Evolutionary conservation across 2,113 vertebrate genomes (phyloP).

Genomic region (Grammomys dolichurus): DNA sequence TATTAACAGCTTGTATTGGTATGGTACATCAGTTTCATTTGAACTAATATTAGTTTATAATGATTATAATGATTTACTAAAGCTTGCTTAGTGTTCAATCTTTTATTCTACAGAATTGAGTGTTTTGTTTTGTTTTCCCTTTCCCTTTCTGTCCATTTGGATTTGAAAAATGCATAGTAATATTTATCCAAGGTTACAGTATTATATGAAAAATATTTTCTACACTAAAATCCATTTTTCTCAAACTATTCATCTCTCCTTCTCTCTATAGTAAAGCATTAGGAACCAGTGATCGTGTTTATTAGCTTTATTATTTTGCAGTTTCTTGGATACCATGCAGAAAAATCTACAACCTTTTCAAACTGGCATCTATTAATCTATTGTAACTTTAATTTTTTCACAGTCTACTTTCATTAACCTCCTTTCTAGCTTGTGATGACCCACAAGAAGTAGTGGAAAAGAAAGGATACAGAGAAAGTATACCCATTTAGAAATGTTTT

Average conservation of each 20-base stretch:
- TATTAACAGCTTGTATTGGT: background rate
- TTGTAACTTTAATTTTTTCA: no score
- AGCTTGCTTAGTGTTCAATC: background rate
- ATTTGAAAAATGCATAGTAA: background rate
- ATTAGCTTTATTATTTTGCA: background rate
- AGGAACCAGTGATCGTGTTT: background rate
- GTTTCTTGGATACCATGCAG: background rate
- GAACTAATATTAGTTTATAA: background rate
- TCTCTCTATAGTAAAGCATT: background rate
- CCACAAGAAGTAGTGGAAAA: no score
- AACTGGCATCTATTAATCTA: background rate
- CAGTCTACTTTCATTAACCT: no score
- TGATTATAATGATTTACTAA: background rate
- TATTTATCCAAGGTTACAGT: background rate
- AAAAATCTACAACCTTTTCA: background rate
- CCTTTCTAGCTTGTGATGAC: no score
- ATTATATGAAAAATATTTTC: background rate
- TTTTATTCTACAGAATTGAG: background rate
- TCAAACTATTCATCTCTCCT: background rate
- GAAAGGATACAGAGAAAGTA: no score
- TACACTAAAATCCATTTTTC: background rate
- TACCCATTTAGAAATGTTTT: no score
- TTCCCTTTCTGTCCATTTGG: background rate
- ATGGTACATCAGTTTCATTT: background rate
- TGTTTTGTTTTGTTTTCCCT: background rate